Evolutionary conservation across 2,888 invertebrate genomes (phyloP), one percentile per base, ranked within the genome.

Genomic region (Candidula unifasciata): DNA sequence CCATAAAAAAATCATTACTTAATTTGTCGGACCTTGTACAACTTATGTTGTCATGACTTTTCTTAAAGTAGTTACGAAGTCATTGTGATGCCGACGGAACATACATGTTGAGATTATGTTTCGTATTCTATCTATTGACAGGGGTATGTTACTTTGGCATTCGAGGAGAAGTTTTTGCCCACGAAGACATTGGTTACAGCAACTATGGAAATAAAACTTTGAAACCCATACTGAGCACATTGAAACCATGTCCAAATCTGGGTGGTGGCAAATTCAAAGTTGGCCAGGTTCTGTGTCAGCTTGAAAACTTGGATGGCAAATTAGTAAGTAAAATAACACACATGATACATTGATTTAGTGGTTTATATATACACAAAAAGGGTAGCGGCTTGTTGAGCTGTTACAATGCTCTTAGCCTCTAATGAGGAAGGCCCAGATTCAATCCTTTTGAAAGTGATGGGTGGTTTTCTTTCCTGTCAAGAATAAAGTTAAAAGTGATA

Each of bases 201-300:
- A 37, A 68, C 13, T 66, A 30, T n/a, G 80, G 30, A 3, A 80
- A 80, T 35, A 66, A 44, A 16, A 27, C 30, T 21, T 60, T 77
- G 33, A 77, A 60, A n/a, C 64, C 78, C 1, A 3, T 78, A 1
- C 37, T 64, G 0, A 13, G 35, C 10, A 78, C 64, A 0, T 13
- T 78, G n/a, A 21, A 21, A n/a, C 35, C 78, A 10, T 60, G 60
- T 35, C 64, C 78, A 35, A 24, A 3, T 18, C 13, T 24, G 33
- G 64, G 37, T 35, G 35, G 64, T n/a, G 78, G 35, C 33, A 64
- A 78, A 37, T 78, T 24, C 64, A 78, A 78, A n/a, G 78, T 78
- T 24, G 60, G 60, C 0, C 35, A 77, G 60, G 77, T 64, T 8
- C 60, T 44, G 33, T 74, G 52, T 68, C 6, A 10, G 44, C 24